Base-by-base conservation (phyloP, 2,888 invertebrate genomes). In the Pteria penguin region DNA sequence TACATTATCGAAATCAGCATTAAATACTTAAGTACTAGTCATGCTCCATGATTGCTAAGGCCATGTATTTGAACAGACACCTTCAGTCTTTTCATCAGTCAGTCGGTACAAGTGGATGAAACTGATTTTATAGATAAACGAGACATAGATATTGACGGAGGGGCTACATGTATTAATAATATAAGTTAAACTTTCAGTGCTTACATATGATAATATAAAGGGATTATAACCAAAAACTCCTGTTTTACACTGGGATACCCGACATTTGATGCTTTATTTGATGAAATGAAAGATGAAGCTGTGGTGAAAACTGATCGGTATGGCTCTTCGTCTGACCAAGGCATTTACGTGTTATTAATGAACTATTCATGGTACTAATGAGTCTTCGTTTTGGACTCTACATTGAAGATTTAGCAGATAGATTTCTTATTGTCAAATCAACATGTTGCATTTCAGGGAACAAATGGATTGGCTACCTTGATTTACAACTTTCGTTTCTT, bases 181-280 rank as follows among this genome's bases (percentile, higher is more conserved):
- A 4, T 72, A 79, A 33, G 27, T 45, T 26, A 61, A 14, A 14
- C 22, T 29, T 18, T 77, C 80, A 22, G 11, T 22, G 14, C 5
- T 75, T 5, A 75, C 72, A n/a, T 61, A 66, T 67, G 72, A 70
- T 24, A 76, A 78, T 45, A 80, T 80, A n/a, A 55, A 26, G 54
- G 18, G 24, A 8, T n/a, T n/a, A 32, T 67, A 62, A 67, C 4
- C 24, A 70, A 14, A 63, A 75, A 29, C 60, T 63, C 26, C 62
- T 63, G 33, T 76, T 79, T 58, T 75, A 78, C 66, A 78, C 78
- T 57, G 72, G 78, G 5, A 24, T 80, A 11, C 77, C 77, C 18
- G 61, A 68, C 68, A 31, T 79, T 81, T 65, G n/a, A 36, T 5
- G 36, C 58, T 2, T 33, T 77, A 8, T 81, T 75, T 76, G 71